Conservation (phyloP, 1,140 invertebrate species). For the Aethina tumida region DNA sequence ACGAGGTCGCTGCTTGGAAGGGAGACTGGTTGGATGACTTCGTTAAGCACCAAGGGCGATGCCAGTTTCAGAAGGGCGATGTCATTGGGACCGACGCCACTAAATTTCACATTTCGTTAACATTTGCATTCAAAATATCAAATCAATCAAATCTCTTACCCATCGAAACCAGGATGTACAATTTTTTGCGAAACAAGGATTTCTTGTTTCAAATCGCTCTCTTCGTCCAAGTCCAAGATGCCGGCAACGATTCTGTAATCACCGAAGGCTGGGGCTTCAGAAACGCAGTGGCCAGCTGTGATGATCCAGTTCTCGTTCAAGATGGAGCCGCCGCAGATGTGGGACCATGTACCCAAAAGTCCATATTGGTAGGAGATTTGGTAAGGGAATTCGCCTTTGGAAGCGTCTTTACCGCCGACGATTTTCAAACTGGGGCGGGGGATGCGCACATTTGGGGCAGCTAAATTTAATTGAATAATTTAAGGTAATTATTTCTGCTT, state of each 20-base stretch:
- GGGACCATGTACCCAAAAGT: constrained; percentile 4
- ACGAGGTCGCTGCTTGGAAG: constrained; percentile 36
- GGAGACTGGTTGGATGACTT: constrained; percentile 40
- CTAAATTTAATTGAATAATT: no score
- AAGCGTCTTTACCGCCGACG: constrained; percentile 17
- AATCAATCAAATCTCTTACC: constrained; percentile 7
- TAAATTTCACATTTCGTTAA: constrained; percentile 15
- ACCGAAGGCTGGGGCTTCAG: neutral
- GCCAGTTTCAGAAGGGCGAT: constrained; percentile 51
- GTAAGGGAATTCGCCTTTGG: constrained; percentile 20
- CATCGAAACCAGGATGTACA: constrained; percentile 4
- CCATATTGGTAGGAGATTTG: constrained; percentile 17
- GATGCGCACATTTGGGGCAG: no score
- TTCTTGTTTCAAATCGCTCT: constrained; percentile 7
- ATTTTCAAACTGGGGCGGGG: no score
- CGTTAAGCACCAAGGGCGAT: constrained; percentile 41
- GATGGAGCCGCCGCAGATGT: no score
- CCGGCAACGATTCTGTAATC: constrained; percentile 4
- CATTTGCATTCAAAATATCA: neutral
- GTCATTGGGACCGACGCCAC: constrained; percentile 47
- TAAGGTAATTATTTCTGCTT: neutral
- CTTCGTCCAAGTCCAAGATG: constrained; percentile 6
- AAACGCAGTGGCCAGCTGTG: constrained; percentile 10
- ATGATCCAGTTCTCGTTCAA: no score
- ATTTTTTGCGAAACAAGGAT: constrained; percentile 1